These are phyloP conservation scores for Labeo rohita DNA, from an alignment of 2,113 vertebrate species.

Conservation along the genomic window DNA sequence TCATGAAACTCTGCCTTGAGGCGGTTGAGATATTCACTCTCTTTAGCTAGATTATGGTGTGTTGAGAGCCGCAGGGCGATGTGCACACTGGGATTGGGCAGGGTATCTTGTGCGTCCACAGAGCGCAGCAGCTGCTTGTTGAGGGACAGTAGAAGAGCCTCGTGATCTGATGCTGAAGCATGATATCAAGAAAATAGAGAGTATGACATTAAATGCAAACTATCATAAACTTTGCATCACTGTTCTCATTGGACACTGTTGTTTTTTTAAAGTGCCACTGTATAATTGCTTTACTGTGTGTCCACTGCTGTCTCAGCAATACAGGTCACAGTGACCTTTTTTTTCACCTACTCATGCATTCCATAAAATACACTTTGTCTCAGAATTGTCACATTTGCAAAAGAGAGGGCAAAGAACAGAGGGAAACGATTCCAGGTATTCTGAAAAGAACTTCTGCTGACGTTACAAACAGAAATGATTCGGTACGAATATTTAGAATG, in stretches of 20 bases:
- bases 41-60: slow-evolving; percentile 73
- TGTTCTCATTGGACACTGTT: not conserved
- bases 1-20: slow-evolving; percentile 76
- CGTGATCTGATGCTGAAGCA: slow-evolving; percentile 59
- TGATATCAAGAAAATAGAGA: slow-evolving; percentile 61
- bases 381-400: not conserved
- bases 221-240: not conserved
- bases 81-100: slow-evolving; percentile 86
- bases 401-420: slow-evolving; percentile 43
- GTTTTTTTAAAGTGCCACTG: not conserved
- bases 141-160: slow-evolving; percentile 69
- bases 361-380: not conserved
- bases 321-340: not conserved
- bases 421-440: not conserved
- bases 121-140: slow-evolving; percentile 79
- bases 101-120: slow-evolving; percentile 54
- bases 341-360: not conserved
- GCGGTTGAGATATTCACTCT: slow-evolving; percentile 74
- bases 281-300: not conserved
- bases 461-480: not conserved
- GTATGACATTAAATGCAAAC: not conserved
- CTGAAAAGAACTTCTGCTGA: not conserved
- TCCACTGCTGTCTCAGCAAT: slow-evolving; percentile 61
- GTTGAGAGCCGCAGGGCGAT: slow-evolving; percentile 86
- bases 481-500: not conserved